These are phyloP conservation scores for Eulithis testata DNA, from an alignment of 2,888 invertebrate genomes.

Conservation along the genomic window DNA sequence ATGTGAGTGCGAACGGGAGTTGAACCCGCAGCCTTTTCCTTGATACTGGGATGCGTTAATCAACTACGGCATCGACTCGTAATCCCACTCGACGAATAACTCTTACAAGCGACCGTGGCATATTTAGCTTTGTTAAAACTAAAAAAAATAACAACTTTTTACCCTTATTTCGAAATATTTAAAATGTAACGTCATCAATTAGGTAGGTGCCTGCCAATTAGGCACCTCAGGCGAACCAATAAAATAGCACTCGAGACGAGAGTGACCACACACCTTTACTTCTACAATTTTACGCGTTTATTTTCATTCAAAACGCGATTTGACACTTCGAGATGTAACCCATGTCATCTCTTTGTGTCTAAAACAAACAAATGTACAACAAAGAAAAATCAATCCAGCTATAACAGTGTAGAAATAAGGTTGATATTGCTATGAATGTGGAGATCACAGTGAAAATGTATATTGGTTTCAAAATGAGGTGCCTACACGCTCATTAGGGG, in stretches of 20 bases:
- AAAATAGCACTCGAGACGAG: constrained; percentile 58
- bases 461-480: constrained; percentile 59
- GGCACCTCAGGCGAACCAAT: constrained; percentile 55
- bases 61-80: no score
- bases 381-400: constrained; percentile 13
- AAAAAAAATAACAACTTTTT: no score
- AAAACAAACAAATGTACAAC: constrained; percentile 45
- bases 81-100: no score
- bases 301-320: constrained; percentile 75
- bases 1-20: no score
- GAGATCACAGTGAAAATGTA: constrained; percentile 32
- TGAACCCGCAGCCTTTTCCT: no score
- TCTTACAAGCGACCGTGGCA: no score
- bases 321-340: constrained; percentile 76
- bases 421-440: constrained; percentile 39
- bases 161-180: not conserved
- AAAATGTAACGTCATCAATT: constrained; percentile 29
- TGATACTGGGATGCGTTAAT: no score
- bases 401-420: constrained; percentile 43
- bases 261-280: constrained; percentile 63
- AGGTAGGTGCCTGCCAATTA: constrained; percentile 35
- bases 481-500: constrained; percentile 81
- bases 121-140: no score
- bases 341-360: constrained; percentile 72
- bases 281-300: constrained; percentile 75